Percentiles rank a stretch among this genome's conserved stretches.
Evolutionary conservation across 2,113 vertebrate genomes (phyloP).

Genomic region (Prietella phreatophila): DNA sequence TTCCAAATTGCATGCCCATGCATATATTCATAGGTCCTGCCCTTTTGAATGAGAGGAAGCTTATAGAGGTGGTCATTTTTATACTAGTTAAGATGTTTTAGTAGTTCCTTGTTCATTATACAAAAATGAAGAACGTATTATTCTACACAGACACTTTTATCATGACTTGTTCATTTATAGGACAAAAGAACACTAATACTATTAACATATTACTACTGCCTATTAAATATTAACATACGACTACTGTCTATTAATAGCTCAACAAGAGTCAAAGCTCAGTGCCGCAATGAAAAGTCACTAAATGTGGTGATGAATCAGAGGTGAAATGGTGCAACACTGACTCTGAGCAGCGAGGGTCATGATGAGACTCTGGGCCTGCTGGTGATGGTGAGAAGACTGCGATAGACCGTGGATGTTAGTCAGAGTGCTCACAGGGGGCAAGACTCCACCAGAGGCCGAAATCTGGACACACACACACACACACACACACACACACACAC

Average conservation of each 20-base stretch:
- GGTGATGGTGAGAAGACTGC: slow-evolving; percentile 80
- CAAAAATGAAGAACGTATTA: not conserved
- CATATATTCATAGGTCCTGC: not conserved
- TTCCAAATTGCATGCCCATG: not conserved
- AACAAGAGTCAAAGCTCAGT: not conserved
- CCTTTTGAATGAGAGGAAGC: not conserved
- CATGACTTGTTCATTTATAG: no score
- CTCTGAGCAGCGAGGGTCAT: slow-evolving; percentile 93
- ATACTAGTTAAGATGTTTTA: not conserved
- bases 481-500: slow-evolving; percentile 10
- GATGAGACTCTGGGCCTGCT: slow-evolving; percentile 97
- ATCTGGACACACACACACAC: slow-evolving; percentile 84
- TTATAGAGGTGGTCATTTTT: not conserved
- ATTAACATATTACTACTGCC: not conserved
- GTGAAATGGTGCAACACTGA: slow-evolving; percentile 54
- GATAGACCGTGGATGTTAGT: slow-evolving; percentile 90
- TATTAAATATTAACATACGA: not conserved
- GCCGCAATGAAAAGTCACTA: not conserved
- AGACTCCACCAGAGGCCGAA: slow-evolving; percentile 87
- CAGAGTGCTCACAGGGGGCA: slow-evolving; percentile 95
- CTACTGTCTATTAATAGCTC: not conserved
- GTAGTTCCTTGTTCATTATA: not conserved
- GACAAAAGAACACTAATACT: not conserved
- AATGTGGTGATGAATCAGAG: not conserved
- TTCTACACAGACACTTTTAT: not conserved